Base-by-base conservation (phyloP, 2,113 vertebrate species). In the Typhlomys cinereus region DNA sequence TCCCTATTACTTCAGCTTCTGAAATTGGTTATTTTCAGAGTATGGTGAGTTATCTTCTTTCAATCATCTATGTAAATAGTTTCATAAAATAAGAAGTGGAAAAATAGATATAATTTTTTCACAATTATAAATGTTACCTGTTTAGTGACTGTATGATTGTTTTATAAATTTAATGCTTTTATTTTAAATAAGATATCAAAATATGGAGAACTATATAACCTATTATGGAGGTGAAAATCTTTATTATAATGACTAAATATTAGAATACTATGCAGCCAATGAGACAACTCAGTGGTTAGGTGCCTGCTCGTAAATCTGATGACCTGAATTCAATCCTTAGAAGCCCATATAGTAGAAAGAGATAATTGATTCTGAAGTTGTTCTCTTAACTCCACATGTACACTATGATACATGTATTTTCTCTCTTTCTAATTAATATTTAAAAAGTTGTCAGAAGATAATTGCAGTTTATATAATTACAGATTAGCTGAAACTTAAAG, bases 101-200 rank as follows among this genome's bases (percentile, higher is more conserved):
- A 31, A 66, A 88, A 36, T 34, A 50, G 39, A 75, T 90, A 54
- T 61, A 2, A 88, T 59, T 67, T 57, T 5, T 13, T 82, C 89
- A 61, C 61, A 78, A 17, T 4, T 36, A 92, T n/a, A 78, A 67
- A 31, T 70, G 20, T 71, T 92, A 25, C 86, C 29, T 88, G 41
- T 11, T 54, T 12, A 20, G 21, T 83, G 34, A 50, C 8, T 54
- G 17, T 75, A 62, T 93, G 20, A 11, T 78, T 90, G 67, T 31
- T 85, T 86, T 90, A 52, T 67, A 25, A 36, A 67, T 36, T 11
- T 67, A 36, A 50, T 50, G 36, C 50, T 57, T 27, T 94, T 90
- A 27, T 87, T 92, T 94, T 84, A 80, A 91, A 67, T 36, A 75
- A 54, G 17, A 44, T 83, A 70, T 31, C 92, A 74, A 96, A 89